phyloP scores from a whole-genome alignment of 2,797 vertebrate genomes.

The Eospalax fontanierii region DNA sequence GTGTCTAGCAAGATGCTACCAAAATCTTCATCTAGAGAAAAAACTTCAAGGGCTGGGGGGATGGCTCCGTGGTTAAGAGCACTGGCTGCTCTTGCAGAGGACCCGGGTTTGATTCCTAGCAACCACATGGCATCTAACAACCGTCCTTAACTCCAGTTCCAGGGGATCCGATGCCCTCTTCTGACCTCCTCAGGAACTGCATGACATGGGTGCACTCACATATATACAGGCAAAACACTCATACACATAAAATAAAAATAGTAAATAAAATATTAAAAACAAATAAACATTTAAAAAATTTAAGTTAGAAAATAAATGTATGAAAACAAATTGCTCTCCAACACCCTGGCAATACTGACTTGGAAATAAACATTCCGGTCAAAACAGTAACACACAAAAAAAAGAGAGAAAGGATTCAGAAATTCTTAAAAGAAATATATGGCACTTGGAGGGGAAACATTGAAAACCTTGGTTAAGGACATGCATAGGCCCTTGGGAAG shows the following conservation, averaged over 20 bases:
- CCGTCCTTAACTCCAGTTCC: too few species aligned
- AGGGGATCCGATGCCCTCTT: too few species aligned
- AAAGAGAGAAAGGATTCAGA: not conserved
- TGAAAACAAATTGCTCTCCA: constrained; percentile 61
- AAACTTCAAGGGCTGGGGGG: not conserved
- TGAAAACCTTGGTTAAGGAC: constrained; percentile 21
- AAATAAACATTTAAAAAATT: too few species aligned
- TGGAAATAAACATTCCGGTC: constrained; percentile 34
- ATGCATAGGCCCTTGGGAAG: not conserved
- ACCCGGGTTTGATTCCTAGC: not conserved
- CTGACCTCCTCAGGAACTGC: too few species aligned
- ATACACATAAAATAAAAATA: too few species aligned
- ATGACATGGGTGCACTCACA: too few species aligned
- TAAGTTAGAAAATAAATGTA: constrained; percentile 59
- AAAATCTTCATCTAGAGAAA: not conserved
- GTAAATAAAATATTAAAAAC: too few species aligned
- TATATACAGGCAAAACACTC: too few species aligned
- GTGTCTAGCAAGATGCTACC: not conserved
- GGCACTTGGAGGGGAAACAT: not conserved
- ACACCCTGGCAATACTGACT: constrained; percentile 61
- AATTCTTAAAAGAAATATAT: constrained; percentile 42
- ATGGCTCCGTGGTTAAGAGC: not conserved
- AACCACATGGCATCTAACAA: too few species aligned
- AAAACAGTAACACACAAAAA: constrained; percentile 64
- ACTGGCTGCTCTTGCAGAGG: not conserved